These are phyloP conservation scores for Martes martes DNA, from an alignment of 2,113 vertebrate species.

Conservation along the genomic window DNA sequence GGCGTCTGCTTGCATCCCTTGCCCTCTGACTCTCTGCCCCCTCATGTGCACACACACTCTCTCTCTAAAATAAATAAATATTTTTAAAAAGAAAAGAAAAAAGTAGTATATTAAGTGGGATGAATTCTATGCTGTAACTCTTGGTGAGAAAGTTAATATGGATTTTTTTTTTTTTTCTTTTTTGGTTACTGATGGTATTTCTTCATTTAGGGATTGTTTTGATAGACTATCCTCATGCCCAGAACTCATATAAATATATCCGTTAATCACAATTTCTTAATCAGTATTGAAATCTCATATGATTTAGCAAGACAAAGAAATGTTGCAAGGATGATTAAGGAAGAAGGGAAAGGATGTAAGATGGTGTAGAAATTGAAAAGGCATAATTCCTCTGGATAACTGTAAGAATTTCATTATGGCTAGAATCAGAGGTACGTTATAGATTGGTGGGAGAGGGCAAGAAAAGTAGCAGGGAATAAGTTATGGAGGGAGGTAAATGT, in stretches of 20 bases:
- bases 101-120: background rate
- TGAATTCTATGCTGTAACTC: background rate
- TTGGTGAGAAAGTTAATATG: background rate
- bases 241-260: constrained; percentile 1
- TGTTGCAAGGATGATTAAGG: background rate
- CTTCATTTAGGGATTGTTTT: background rate
- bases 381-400: background rate
- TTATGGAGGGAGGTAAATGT: background rate
- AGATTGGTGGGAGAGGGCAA: background rate
- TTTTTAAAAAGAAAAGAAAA: background rate
- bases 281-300: background rate
- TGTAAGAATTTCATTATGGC: background rate
- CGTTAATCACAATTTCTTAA: background rate
- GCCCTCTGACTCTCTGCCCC: background rate
- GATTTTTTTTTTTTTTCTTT: background rate
- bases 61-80: background rate
- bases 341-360: background rate
- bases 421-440: background rate
- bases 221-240: background rate
- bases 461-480: background rate
- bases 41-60: background rate
- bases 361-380: background rate
- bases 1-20: background rate
- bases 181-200: background rate
- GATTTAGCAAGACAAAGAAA: background rate